Conservation (phyloP, 2,797 vertebrate species). For the Chlorospingus semifuscus region DNA sequence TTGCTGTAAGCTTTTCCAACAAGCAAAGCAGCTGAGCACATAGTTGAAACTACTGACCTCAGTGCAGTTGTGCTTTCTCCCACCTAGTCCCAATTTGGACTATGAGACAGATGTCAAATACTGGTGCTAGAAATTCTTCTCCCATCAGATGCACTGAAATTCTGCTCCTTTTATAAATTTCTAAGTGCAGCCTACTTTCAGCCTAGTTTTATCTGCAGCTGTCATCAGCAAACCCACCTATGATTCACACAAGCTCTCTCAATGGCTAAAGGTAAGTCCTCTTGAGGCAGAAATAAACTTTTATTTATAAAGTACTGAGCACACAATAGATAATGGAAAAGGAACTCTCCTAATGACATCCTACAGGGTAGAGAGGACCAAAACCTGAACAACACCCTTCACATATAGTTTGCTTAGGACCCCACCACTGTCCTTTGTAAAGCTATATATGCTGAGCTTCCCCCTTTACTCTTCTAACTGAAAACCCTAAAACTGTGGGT, state of each 20-base stretch:
- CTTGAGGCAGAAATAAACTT: background rate
- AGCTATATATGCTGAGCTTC: background rate
- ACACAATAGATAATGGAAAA: background rate
- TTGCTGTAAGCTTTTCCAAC: background rate
- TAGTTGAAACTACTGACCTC: background rate
- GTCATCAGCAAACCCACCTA: background rate
- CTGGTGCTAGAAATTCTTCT: background rate
- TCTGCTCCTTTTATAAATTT: background rate
- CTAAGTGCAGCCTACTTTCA: background rate
- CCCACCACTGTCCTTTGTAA: background rate
- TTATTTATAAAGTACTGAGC: background rate
- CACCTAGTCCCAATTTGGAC: background rate
- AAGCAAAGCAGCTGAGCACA: background rate
- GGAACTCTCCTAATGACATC: background rate
- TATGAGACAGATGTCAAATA: background rate
- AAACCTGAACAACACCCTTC: background rate
- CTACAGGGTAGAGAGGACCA: background rate
- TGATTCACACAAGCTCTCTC: background rate
- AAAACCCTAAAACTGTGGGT: fast-evolving
- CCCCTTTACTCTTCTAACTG: background rate
- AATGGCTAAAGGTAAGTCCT: background rate
- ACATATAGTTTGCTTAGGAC: background rate
- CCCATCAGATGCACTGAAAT: background rate
- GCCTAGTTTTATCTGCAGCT: background rate
- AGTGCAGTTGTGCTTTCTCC: background rate